phyloP scores from a whole-genome alignment of 2,797 vertebrate genomes.

The Argyrosomus regius region DNA sequence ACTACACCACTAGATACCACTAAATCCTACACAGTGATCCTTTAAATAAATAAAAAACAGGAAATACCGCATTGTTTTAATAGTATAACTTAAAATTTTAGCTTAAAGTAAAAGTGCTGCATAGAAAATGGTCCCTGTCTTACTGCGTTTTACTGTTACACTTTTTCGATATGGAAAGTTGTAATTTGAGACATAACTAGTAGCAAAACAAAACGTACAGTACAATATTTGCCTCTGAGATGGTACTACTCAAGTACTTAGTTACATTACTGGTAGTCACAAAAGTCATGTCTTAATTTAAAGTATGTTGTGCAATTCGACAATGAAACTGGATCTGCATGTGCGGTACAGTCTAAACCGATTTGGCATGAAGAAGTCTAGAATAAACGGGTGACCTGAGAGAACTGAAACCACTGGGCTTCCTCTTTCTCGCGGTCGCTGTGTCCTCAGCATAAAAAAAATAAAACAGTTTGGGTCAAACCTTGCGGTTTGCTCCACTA shows the following conservation, averaged over 20 bases:
- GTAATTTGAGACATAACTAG: no score
- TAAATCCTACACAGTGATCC: no score
- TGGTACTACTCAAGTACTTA: not conserved
- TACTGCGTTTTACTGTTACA: no score
- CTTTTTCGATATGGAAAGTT: no score
- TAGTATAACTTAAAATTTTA: no score
- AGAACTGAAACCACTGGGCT: not conserved
- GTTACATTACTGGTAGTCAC: not conserved
- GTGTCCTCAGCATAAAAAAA: not conserved
- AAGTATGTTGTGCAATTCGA: no score
- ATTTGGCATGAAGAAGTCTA: not conserved
- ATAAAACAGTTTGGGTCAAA: not conserved
- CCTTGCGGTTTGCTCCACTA: constrained; percentile 60
- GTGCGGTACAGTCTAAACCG: not conserved
- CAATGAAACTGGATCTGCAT: not conserved
- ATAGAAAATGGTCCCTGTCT: no score
- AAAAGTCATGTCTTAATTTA: not conserved
- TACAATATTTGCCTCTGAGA: not conserved
- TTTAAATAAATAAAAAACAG: no score
- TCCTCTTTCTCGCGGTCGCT: constrained; percentile 1
- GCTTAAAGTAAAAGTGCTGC: no score
- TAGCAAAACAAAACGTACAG: no score
- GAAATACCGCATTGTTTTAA: no score
- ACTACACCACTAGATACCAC: no score
- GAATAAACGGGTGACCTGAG: not conserved